Conservation (phyloP, 2,797 vertebrate species). For the Danio kyathit region DNA sequence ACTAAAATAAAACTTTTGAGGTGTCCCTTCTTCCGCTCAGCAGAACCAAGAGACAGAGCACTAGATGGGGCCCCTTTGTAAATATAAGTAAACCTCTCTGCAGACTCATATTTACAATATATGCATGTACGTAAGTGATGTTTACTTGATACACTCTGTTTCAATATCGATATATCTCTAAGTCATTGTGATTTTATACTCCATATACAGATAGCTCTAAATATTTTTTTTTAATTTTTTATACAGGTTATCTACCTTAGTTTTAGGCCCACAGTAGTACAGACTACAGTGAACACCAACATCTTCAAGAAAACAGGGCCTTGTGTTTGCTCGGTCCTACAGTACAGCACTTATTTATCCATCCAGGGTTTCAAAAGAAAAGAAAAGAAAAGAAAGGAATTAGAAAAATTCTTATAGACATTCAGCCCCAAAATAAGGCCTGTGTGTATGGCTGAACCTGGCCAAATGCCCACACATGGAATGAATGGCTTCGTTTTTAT, state of each 20-base stretch:
- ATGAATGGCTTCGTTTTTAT: constrained; percentile 96
- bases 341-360: constrained; percentile 76
- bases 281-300: constrained; percentile 88
- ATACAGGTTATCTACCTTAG: constrained; percentile 80
- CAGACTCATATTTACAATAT: constrained; percentile 88
- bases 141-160: constrained; percentile 78
- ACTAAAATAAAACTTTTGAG: constrained; percentile 67
- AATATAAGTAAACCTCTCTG: constrained; percentile 74
- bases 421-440: constrained; percentile 86
- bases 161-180: constrained; percentile 70
- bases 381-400: constrained; percentile 31
- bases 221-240: constrained; percentile 58
- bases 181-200: constrained; percentile 70
- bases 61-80: constrained; percentile 76
- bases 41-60: constrained; percentile 70
- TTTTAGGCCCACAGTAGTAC: constrained; percentile 80
- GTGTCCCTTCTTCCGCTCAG: constrained; percentile 77
- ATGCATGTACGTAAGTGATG: constrained; percentile 70
- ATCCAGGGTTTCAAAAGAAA: constrained; percentile 65
- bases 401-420: constrained; percentile 85
- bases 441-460: constrained; percentile 82
- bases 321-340: constrained; percentile 74
- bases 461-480: constrained; percentile 88
- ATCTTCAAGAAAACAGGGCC: constrained; percentile 77
- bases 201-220: constrained; percentile 82